phyloP scores from a whole-genome alignment of 2,888 invertebrate genomes.

The Epinotia demarniana region DNA sequence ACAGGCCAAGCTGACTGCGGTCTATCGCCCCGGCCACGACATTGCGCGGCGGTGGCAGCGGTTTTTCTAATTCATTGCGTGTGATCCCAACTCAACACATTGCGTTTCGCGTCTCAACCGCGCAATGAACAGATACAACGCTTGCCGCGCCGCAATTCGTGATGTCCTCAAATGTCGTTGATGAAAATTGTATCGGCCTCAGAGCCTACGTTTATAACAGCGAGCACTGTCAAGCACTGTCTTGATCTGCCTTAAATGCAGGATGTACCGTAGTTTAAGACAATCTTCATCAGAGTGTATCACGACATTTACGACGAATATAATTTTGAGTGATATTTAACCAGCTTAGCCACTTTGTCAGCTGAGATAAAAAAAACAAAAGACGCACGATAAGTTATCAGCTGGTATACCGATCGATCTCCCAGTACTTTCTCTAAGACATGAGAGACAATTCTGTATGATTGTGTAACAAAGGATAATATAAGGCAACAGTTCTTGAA shows the following conservation, averaged over 20 bases:
- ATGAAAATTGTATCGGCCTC: conserved; percentile 64
- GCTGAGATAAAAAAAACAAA: conserved; percentile 51
- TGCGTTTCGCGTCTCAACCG: too few relatives aligned
- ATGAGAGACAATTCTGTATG: not conserved
- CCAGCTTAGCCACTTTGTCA: conserved; percentile 26
- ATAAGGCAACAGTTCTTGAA: not conserved
- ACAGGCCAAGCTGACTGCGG: not conserved
- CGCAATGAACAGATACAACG: too few relatives aligned
- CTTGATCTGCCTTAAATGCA: conserved; percentile 38
- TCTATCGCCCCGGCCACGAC: not conserved
- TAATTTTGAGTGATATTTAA: conserved; percentile 17
- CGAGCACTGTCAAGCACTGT: conserved; percentile 70
- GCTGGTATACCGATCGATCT: conserved; percentile 37
- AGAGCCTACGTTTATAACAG: conserved; percentile 66
- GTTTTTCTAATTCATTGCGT: too few relatives aligned
- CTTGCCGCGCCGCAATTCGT: too few relatives aligned
- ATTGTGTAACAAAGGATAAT: not conserved
- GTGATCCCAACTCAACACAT: too few relatives aligned
- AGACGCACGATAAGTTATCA: conserved; percentile 57
- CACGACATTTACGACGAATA: conserved; percentile 4
- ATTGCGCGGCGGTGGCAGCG: too few relatives aligned
- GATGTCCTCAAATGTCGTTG: conserved; percentile 49
- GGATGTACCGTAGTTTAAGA: conserved; percentile 50
- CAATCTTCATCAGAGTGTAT: conserved; percentile 33
- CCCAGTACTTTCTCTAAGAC: conserved; percentile 52